A percentile compares a stretch with the other conserved stretches of the same genome.
These are phyloP conservation scores for Ophioninae sp. DNA, from an alignment of 2,888 invertebrate species.

Conservation along the genomic window DNA sequence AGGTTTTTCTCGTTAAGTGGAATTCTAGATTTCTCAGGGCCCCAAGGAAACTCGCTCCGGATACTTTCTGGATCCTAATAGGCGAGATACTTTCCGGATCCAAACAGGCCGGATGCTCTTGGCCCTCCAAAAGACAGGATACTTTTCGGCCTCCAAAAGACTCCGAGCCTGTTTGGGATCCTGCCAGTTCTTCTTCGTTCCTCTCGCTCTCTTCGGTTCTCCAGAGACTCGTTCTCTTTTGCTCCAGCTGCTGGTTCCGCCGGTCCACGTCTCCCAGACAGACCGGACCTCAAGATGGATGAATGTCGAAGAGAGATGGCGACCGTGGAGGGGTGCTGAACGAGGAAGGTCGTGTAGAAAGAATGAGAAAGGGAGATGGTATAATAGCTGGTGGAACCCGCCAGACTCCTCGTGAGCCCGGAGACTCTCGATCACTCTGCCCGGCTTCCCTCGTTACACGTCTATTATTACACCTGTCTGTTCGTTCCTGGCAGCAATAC, in stretches of 20 bases:
- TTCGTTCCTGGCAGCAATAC: conserved; percentile 56
- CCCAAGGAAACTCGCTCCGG: not conserved
- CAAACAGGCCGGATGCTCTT: not conserved
- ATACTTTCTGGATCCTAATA: conserved; percentile 2
- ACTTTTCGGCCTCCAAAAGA: conserved; percentile 21
- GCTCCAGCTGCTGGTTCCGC: conserved; percentile 44
- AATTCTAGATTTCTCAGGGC: too few species aligned
- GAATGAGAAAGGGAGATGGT: conserved; percentile 50
- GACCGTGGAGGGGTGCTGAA: conserved; percentile 47
- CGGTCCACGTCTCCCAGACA: not conserved
- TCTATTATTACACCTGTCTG: conserved; percentile 78
- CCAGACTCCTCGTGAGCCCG: conserved; percentile 51
- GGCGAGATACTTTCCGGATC: not conserved
- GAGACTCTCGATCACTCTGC: conserved; percentile 65
- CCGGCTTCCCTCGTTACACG: conserved; percentile 73
- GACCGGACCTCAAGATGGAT: conserved; percentile 51
- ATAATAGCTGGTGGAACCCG: conserved; percentile 50
- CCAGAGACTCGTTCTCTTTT: conserved; percentile 37
- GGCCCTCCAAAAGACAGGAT: conserved; percentile 4
- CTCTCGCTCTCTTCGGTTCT: conserved; percentile 43
- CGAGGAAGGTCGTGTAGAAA: conserved; percentile 16
- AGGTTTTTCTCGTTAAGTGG: too few species aligned
- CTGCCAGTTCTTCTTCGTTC: conserved; percentile 10
- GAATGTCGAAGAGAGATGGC: conserved; percentile 58
- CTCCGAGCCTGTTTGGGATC: not conserved